These are phyloP conservation scores for Thymelicus acteon DNA, from an alignment of 2,888 invertebrate species.

Conservation along the genomic window DNA sequence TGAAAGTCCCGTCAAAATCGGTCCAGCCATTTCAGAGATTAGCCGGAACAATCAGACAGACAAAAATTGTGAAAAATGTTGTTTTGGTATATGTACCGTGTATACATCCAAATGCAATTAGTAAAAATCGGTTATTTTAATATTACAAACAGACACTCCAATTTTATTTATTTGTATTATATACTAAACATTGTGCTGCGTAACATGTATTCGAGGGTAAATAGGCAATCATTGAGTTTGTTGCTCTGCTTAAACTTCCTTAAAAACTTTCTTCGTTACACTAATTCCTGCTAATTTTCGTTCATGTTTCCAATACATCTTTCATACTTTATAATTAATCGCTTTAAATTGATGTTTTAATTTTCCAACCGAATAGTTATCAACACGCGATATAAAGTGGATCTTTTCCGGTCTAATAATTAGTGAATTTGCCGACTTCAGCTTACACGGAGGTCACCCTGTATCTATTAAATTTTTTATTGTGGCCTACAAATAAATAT, in stretches of 20 bases:
- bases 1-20: no score
- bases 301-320: conserved; percentile 25
- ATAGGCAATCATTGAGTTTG: no score
- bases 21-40: no score
- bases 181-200: no score
- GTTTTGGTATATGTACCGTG: no score
- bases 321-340: conserved; percentile 13
- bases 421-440: conserved; percentile 19
- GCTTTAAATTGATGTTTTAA: conserved; percentile 26
- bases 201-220: no score
- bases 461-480: not conserved
- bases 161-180: no score
- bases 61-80: no score
- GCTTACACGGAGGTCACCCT: conserved; percentile 10
- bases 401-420: conserved; percentile 33
- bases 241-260: conserved; percentile 13
- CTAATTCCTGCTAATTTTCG: conserved; percentile 14
- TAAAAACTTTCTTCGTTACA: conserved; percentile 9
- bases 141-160: no score
- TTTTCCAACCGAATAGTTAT: conserved; percentile 28
- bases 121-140: no score
- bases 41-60: no score
- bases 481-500: not conserved
- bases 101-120: no score
- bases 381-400: conserved; percentile 34